A percentile compares a stretch with the other conserved stretches of the same genome.
Conservation (phyloP, 2,113 vertebrate species). For the Colius striatus region DNA sequence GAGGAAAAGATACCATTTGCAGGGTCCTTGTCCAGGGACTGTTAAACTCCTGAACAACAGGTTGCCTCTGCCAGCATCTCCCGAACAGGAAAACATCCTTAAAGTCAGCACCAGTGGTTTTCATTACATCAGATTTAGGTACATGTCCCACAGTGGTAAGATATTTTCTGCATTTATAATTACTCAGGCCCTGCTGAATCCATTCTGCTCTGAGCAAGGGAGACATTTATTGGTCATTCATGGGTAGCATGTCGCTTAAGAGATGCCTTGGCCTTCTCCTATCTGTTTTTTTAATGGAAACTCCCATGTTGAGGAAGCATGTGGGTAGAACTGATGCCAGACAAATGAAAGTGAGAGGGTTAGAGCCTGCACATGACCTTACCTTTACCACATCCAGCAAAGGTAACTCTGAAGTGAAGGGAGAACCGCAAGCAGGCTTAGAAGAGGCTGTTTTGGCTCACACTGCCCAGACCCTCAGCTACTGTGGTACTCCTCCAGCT, state of each 20-base stretch:
- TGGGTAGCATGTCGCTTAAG: neutral
- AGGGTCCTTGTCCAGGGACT: neutral
- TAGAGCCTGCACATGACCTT: neutral
- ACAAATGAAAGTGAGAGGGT: rapidly evolving
- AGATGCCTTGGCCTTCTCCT: rapidly evolving
- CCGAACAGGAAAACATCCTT: neutral
- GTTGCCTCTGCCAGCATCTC: neutral
- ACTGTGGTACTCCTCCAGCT: neutral
- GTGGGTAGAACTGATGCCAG: neutral
- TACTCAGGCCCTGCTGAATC: neutral
- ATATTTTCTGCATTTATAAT: neutral
- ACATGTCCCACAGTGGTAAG: neutral
- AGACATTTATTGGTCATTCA: neutral
- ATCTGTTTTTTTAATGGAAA: neutral
- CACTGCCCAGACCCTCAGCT: rapidly evolving
- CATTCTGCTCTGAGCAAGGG: neutral
- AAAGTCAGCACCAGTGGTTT: neutral
- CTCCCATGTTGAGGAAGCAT: rapidly evolving
- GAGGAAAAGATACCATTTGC: slow-evolving; percentile 13
- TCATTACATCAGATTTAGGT: neutral
- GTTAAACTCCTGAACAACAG: neutral
- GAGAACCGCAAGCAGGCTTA: neutral
- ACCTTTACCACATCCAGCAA: neutral
- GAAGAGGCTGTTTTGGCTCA: neutral
- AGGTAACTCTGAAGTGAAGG: neutral